Evolutionary conservation across 2,113 vertebrate species (phyloP).

Genomic region (Peromyscus polionotus): DNA sequence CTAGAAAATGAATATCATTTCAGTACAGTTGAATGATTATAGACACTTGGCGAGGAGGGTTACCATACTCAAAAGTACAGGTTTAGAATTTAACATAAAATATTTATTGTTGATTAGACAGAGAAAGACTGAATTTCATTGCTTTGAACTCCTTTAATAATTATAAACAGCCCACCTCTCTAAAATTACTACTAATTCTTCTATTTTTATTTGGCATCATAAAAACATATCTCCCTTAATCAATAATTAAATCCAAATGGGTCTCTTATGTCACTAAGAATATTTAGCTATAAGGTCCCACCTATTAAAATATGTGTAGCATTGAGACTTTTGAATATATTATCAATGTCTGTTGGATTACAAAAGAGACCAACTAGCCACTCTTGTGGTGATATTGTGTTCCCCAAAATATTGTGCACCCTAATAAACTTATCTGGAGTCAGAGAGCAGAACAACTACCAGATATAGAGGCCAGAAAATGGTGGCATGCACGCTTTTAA

Average conservation of each 20-base stretch:
- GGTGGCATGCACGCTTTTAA: too few species aligned
- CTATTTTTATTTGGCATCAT: background rate
- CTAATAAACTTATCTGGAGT: too few species aligned
- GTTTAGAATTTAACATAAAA: background rate
- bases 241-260: slow-evolving; percentile 25
- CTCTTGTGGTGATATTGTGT: background rate
- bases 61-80: background rate
- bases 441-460: too few species aligned
- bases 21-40: background rate
- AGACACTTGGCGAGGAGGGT: background rate
- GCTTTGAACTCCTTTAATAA: background rate
- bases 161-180: background rate
- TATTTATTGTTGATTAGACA: background rate
- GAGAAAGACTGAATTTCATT: background rate
- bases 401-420: too few species aligned
- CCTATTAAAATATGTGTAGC: background rate
- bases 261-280: background rate
- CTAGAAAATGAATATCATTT: slow-evolving; percentile 1
- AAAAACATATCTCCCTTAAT: background rate
- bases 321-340: background rate
- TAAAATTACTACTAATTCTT: background rate
- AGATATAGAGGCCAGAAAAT: too few species aligned
- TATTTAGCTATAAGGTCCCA: background rate
- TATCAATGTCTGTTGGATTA: background rate
- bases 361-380: background rate